phyloP scores from a whole-genome alignment of 2,113 vertebrate genomes.

The Neotoma lepida region DNA sequence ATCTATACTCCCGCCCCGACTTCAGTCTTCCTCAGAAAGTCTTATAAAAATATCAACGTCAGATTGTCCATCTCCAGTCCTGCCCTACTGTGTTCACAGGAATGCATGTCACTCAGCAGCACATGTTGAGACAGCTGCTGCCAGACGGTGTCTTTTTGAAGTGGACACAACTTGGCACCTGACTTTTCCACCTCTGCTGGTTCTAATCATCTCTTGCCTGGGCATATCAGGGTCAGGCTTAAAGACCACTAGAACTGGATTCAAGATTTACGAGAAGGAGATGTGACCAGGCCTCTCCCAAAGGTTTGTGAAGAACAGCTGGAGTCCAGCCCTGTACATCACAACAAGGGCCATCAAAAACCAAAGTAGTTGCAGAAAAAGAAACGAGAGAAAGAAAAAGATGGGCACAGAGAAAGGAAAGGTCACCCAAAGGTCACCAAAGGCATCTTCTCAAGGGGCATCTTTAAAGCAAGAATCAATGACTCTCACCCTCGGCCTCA shows the following conservation, averaged over 20 bases:
- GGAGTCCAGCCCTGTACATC: constrained; percentile 86
- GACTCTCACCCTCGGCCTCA: constrained; percentile 63
- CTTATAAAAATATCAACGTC: constrained; percentile 34
- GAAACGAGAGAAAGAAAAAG: background rate
- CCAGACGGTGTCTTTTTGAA: constrained; percentile 72
- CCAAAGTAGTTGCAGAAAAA: constrained; percentile 69
- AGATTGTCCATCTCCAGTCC: background rate
- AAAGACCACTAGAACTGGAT: constrained; percentile 87
- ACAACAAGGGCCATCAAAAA: constrained; percentile 87
- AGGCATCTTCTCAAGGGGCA: constrained; percentile 71
- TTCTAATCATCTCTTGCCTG: constrained; percentile 85
- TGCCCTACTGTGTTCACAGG: background rate
- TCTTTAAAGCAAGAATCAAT: constrained; percentile 74
- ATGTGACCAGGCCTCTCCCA: constrained; percentile 88
- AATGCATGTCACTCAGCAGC: constrained; percentile 49
- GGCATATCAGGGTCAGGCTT: constrained; percentile 84
- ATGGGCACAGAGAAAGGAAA: constrained; percentile 80
- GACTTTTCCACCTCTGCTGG: constrained; percentile 80
- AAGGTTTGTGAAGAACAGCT: constrained; percentile 89
- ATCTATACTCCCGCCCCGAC: background rate
- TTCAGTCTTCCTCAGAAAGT: constrained; percentile 61
- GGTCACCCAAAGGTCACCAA: constrained; percentile 76
- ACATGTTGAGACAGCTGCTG: constrained; percentile 48
- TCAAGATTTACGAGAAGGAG: constrained; percentile 88
- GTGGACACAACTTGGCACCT: constrained; percentile 72